Evolutionary conservation across 2,888 invertebrate species (phyloP), one percentile per base, ranked within the genome.

Genomic region (Silvanus unidentatus): DNA sequence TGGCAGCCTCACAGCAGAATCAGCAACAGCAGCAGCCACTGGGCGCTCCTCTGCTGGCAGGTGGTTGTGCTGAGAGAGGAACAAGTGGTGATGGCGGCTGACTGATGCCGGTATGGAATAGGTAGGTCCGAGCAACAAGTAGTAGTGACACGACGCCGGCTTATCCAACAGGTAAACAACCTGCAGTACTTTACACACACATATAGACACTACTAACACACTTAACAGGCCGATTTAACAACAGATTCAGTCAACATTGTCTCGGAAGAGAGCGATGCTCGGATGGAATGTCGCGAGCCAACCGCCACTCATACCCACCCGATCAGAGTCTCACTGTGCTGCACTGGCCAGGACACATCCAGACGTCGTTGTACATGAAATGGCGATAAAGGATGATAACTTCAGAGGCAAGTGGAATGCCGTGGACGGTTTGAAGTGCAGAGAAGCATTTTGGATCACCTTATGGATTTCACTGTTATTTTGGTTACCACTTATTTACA

Each of bases 121-220:
- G 64, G 64, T 64, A 60, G 64, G 63, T 63, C 59, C 58, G 63
- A 62, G 69, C 70, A 71, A 70, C 70, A 70, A 70, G 70, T 70
- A 52, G 55, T 47, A 58, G 58, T 54, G 58, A 57, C 63, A 55
- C 60, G 58, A 59, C 50, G 60, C 54, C 58, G 55, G 56, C 54
- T 57, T 58, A 65, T 62, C 68, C 66, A 64, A 69, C 69, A 69
- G 69, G 69, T 69, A 68, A 64, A 67, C 62, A 65, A 64, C 60
- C 58, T 63, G 61, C 59, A 60, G 57, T 50, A 51, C 37, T 37
- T 37, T 37, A 16, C 16, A n/a, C 37, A 32, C 32, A 22, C 22
- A 22, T 22, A 3, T 22, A 22, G 8, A 22, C 22, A 22, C 22
- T 22, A 22, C 8, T 22, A 22, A 22, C 22, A n/a, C n/a, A 32